These are phyloP conservation scores for Agonopterix arenella DNA, from an alignment of 2,888 invertebrate species.

Conservation along the genomic window DNA sequence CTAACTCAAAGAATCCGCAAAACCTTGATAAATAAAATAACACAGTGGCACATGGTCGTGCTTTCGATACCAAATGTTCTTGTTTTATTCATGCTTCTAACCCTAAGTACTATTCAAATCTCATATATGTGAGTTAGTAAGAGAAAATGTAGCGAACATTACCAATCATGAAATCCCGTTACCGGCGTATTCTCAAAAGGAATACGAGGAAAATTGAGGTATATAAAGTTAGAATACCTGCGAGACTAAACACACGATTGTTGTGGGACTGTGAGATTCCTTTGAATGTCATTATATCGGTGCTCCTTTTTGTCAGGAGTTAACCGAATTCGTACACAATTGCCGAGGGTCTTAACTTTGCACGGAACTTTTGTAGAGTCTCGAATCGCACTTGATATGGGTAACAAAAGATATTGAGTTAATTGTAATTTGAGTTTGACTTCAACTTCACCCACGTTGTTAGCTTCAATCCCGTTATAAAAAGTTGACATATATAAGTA, in stretches of 20 bases:
- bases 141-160: neutral
- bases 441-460: too few species aligned
- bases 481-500: too few species aligned
- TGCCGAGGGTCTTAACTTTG: too few species aligned
- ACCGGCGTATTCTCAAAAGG: conserved; percentile 11
- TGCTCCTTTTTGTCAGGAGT: conserved; percentile 5
- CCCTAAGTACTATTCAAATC: neutral
- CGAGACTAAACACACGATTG: conserved; percentile 11
- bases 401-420: too few species aligned
- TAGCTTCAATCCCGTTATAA: too few species aligned
- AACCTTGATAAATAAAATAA: neutral
- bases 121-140: neutral
- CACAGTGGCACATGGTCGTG: neutral
- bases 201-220: conserved; percentile 14
- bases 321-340: too few species aligned
- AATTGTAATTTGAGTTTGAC: too few species aligned
- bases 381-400: too few species aligned
- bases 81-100: neutral
- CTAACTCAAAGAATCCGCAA: neutral
- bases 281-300: conserved; percentile 6
- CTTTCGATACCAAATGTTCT: neutral
- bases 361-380: too few species aligned
- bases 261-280: conserved; percentile 8
- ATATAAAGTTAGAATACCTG: conserved; percentile 12
- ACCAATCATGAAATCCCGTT: conserved; percentile 8